Evolutionary conservation across 2,797 vertebrate genomes (phyloP).

Genomic region (Danio albolineatus): DNA sequence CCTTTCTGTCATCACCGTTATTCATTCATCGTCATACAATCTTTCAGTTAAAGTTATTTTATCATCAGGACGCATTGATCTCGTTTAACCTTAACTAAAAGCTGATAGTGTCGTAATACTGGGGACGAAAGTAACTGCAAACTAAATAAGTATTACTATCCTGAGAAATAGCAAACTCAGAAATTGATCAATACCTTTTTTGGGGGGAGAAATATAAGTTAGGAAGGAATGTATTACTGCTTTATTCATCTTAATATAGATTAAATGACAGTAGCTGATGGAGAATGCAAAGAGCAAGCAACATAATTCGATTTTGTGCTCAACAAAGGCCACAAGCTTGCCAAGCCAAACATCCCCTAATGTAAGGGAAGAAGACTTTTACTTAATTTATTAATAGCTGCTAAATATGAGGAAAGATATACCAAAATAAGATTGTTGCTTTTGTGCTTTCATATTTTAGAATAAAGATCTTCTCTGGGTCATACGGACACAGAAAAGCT

Average conservation of each 20-base stretch:
- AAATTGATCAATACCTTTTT: conserved; percentile 2
- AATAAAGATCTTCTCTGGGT: conserved; percentile 32
- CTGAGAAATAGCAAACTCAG: conserved; percentile 4
- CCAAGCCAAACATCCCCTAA: conserved; percentile 44
- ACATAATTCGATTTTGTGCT: conserved; percentile 34
- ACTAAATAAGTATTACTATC: background rate
- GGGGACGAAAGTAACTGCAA: conserved; percentile 1
- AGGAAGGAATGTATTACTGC: conserved; percentile 30
- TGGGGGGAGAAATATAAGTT: background rate
- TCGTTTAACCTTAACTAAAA: conserved; percentile 7
- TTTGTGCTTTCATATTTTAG: conserved; percentile 46
- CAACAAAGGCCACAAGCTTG: conserved; percentile 48
- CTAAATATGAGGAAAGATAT: conserved; percentile 12
- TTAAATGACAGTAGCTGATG: conserved; percentile 10
- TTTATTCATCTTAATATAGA: conserved; percentile 18
- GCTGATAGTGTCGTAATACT: conserved; percentile 19
- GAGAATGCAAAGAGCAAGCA: conserved; percentile 33
- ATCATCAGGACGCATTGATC: background rate
- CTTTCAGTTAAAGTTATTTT: conserved; percentile 17
- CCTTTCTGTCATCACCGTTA: conserved; percentile 62
- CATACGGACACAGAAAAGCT: conserved; percentile 21
- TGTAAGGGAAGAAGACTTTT: conserved; percentile 39
- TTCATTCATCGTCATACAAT: conserved; percentile 57
- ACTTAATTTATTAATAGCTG: conserved; percentile 12
- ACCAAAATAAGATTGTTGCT: background rate